Conservation (phyloP, 2,113 vertebrate species). For the Muscicapa adusta region DNA sequence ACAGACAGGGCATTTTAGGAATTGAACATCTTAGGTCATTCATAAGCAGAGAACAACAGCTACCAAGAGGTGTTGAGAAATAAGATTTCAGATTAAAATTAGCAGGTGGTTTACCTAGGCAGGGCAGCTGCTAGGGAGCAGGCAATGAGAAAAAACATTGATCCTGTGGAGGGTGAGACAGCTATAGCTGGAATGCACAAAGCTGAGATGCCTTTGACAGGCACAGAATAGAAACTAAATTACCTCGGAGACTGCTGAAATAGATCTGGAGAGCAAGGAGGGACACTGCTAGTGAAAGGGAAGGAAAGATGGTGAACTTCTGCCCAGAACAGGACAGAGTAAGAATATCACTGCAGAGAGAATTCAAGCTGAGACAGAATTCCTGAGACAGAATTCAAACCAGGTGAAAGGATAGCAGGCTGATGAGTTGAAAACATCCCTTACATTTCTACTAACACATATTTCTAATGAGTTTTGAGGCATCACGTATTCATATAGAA, state of each 20-base stretch:
- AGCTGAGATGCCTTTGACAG: background rate
- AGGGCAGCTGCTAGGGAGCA: background rate
- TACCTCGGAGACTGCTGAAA: background rate
- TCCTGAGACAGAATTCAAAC: background rate
- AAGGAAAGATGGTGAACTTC: background rate
- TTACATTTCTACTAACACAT: background rate
- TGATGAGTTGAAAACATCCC: fast-evolving
- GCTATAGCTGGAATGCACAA: background rate
- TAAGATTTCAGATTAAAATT: background rate
- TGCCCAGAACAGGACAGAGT: background rate
- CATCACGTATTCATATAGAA: background rate
- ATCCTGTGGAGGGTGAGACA: background rate
- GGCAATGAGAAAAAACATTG: background rate
- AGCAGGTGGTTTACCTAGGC: background rate
- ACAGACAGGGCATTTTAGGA: background rate
- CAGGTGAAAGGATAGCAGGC: background rate
- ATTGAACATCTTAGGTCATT: background rate
- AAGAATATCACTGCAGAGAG: background rate
- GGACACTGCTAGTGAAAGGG: background rate
- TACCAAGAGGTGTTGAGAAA: background rate
- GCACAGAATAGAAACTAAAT: background rate
- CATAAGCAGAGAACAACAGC: background rate
- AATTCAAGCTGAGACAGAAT: background rate
- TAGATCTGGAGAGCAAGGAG: background rate
- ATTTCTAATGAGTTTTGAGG: background rate